A percentile compares a stretch with the other conserved stretches of the same genome.
Evolutionary conservation across 2,888 invertebrate genomes (phyloP).

Genomic region (Dicyrtoma fusca): DNA sequence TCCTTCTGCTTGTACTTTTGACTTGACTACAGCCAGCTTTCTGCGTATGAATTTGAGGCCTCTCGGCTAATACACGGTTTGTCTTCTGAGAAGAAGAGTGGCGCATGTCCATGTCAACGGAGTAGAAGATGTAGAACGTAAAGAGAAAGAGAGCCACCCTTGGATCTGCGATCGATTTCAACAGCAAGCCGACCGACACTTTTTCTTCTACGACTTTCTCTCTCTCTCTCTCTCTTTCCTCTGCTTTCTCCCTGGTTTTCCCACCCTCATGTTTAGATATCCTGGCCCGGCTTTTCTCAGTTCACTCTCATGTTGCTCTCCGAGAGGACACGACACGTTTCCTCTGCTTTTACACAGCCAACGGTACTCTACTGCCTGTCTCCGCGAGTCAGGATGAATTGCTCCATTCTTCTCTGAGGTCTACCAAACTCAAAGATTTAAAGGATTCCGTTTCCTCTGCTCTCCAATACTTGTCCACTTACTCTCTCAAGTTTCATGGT

Average conservation of each 20-base stretch:
- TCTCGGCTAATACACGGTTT: too few relatives aligned
- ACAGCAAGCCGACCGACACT: slow-evolving; percentile 27
- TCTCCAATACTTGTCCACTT: too few relatives aligned
- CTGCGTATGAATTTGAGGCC: too few relatives aligned
- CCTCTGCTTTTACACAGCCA: background rate
- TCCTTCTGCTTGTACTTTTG: too few relatives aligned
- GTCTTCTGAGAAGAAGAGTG: slow-evolving; percentile 1
- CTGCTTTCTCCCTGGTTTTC: background rate
- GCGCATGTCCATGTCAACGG: slow-evolving; percentile 9
- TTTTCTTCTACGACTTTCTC: slow-evolving; percentile 23
- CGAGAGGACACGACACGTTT: slow-evolving; percentile 5
- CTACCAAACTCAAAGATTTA: too few relatives aligned
- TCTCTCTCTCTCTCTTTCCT: background rate
- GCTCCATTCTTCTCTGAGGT: background rate
- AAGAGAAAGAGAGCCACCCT: slow-evolving; percentile 11
- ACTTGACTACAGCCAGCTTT: too few relatives aligned
- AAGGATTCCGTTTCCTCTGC: too few relatives aligned
- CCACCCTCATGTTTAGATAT: slow-evolving; percentile 19
- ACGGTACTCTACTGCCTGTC: background rate
- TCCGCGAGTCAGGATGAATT: slow-evolving; percentile 1
- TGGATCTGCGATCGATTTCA: slow-evolving; percentile 34
- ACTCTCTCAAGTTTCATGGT: too few relatives aligned
- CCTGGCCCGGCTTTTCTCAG: slow-evolving; percentile 28
- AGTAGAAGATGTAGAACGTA: background rate
- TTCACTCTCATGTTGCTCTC: slow-evolving; percentile 14